Evolutionary conservation across 2,113 vertebrate species (phyloP), one percentile per base, ranked within the genome.

Genomic region (Pangasianodon gigas): DNA sequence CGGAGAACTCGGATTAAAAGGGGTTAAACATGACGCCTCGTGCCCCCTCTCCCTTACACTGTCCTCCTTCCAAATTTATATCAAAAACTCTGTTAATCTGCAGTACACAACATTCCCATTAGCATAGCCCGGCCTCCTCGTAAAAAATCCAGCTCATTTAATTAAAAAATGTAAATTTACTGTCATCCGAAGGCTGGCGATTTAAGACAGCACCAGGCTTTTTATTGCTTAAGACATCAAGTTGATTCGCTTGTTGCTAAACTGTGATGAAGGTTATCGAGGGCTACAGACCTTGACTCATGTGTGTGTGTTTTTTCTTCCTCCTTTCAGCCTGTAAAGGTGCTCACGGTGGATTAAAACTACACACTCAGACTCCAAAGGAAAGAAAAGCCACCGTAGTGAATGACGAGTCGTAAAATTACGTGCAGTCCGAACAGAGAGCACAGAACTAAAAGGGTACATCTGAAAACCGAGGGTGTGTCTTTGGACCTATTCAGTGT

Each of bases 81-180:
- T 98, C 96, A 97, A 60, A 98, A 99, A 99, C 97, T 98, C 97
- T 96, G 97, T 98, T 99, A 98, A 99, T 99, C 98, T 99, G 97
- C 97, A 97, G 96, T 99, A 99, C 98, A 98, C 98, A 98, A 98
- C 97, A 97, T 98, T 99, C 96, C 97, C 96, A 99, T 99, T 99
- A 99, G 97, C 98, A 98, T 98, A 98, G 97, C 97, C 98, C 98
- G 96, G 97, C 98, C 98, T 97, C 98, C 97, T 98, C 98, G 97
- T 98, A 99, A 99, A 99, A 99, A 98, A 97, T 97, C 97, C 96
- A 96, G 97, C 98, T 99, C 97, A 98, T 99, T 99, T 99, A 99
- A 99, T 99, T 99, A 99, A 99, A 99, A 99, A 99, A 99, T 99
- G 98, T 99, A 98, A 99, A 99, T 99, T 99, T 99, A 97, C 98